Evolutionary conservation across 1,140 invertebrate species (phyloP), one percentile per base, ranked within the genome.

Genomic region (Sipha flava): DNA sequence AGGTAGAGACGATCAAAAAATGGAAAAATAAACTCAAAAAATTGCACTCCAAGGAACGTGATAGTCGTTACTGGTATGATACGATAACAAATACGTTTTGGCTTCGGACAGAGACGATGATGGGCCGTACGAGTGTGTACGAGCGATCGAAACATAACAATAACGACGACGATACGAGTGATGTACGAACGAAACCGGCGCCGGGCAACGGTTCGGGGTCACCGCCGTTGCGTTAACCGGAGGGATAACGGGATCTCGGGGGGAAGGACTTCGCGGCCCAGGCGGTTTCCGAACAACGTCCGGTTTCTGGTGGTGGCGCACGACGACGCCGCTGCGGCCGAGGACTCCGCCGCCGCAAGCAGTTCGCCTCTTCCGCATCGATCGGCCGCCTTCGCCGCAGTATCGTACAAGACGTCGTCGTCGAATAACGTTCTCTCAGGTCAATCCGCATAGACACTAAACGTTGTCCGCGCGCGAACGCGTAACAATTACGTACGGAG

Each of bases 211-310:
- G 62, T 68, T 68, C 64, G 64, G 37, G 64, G 64, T 68, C 64
- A 68, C 64, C n/a, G 59, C 26, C 31, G 59, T 9, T 2, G 26
- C 59, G 31, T 31, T n/a, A n/a, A n/a, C 14, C 34, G 64, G 64
- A 68, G 64, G 64, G 64, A 68, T 68, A 68, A 68, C 64, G 64
- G 64, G 43, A 68, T 64, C 59, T 37, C 16, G 26, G 57, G 18
- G 59, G 29, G 29, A 62, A 31, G 57, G 29, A n/a, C 37, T 6
- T 40, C 37, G 4, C 31, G 31, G 31, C 31, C 59, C 23, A 23
- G 45, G 16, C 45, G 40, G 43, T 47, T 47, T 45, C 66, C 66
- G 66, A 31, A 70, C n/a, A n/a, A n/a, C 3, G 66, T 70, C 66
- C 66, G 66, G 66, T 47, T 70, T 70, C 37, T 43, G n/a, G 31